These are phyloP conservation scores for Nansenia antarctica DNA, from an alignment of 2,113 vertebrate species.

Conservation along the genomic window DNA sequence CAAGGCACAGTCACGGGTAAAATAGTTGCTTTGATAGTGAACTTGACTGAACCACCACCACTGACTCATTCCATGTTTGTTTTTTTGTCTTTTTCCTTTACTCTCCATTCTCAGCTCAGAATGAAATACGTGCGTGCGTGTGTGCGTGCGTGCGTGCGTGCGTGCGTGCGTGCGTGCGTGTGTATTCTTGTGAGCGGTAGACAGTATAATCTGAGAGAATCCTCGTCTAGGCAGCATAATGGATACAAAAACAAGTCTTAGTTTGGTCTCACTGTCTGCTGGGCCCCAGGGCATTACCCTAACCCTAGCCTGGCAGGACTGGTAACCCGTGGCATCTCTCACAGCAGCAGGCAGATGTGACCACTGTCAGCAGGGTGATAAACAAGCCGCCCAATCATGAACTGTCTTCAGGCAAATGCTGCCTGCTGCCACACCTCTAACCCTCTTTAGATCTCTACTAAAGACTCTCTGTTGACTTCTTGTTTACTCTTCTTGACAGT, in stretches of 20 bases:
- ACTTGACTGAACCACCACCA: neutral
- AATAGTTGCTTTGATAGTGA: neutral
- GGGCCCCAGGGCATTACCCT: neutral
- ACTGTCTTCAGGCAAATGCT: slow-evolving; percentile 39
- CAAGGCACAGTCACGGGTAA: no score
- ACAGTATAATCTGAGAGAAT: neutral
- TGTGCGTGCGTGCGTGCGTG: no score
- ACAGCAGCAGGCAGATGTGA: slow-evolving; percentile 20
- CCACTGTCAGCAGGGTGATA: slow-evolving; percentile 38
- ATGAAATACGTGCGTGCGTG: no score
- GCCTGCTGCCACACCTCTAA: slow-evolving; percentile 16
- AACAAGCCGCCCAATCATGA: slow-evolving; percentile 52
- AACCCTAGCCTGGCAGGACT: neutral
- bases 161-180: no score
- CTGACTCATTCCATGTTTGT: neutral
- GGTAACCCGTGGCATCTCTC: slow-evolving; percentile 16
- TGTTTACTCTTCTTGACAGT: slow-evolving; percentile 32
- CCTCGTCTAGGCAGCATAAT: neutral
- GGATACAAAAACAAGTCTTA: neutral
- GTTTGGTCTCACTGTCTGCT: neutral
- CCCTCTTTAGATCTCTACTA: slow-evolving; percentile 41
- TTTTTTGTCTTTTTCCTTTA: no score
- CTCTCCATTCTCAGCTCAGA: neutral
- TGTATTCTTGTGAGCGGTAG: neutral
- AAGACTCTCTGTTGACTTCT: slow-evolving; percentile 26